These are phyloP conservation scores for Dyspetes luteomarginatus DNA, from an alignment of 2,888 invertebrate genomes.

Conservation along the genomic window DNA sequence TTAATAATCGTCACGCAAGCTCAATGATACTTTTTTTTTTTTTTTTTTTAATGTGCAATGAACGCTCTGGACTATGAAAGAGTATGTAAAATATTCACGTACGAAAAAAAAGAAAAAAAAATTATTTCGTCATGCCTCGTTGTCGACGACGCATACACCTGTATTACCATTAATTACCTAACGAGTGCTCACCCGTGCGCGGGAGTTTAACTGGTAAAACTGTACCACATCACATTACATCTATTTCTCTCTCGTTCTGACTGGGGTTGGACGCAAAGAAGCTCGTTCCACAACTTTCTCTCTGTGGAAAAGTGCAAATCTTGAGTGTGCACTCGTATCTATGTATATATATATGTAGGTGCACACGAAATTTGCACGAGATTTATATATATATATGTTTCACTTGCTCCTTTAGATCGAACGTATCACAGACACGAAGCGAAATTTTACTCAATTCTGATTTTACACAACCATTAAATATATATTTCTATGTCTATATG, in stretches of 20 bases:
- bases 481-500: neutral
- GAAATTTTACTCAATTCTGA: conserved; percentile 3
- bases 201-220: conserved; percentile 56
- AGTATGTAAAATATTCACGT: neutral
- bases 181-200: conserved; percentile 48
- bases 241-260: neutral
- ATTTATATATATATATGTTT: neutral
- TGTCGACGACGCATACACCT: conserved; percentile 44
- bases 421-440: conserved; percentile 13
- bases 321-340: conserved; percentile 14
- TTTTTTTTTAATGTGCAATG: neutral
- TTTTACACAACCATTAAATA: neutral
- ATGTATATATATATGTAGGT: too few relatives aligned
- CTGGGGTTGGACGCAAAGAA: conserved; percentile 29
- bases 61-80: neutral
- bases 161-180: conserved; percentile 62
- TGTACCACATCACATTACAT: conserved; percentile 35
- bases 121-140: conserved; percentile 58
- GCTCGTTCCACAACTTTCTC: conserved; percentile 63
- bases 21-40: neutral
- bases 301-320: conserved; percentile 57
- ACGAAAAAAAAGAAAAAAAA: conserved; percentile 13
- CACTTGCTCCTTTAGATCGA: conserved; percentile 27
- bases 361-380: too few relatives aligned
- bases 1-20: neutral